phyloP scores from a whole-genome alignment of 2,797 vertebrate genomes.

The Poecilia velifera region DNA sequence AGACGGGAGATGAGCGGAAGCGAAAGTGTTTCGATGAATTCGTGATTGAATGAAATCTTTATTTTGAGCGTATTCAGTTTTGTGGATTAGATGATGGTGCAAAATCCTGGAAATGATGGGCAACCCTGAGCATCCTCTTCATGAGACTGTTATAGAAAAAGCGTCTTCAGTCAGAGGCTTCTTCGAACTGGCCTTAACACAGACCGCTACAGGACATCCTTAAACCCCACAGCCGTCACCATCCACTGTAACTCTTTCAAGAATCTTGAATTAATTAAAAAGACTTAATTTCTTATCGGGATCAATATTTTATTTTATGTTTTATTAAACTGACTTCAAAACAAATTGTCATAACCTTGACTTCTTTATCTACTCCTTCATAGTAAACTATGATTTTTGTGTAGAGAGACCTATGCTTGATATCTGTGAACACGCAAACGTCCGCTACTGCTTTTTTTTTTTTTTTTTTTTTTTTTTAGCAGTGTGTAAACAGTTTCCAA shows the following conservation, averaged over 20 bases:
- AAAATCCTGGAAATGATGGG: background rate
- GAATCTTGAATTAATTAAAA: too few species aligned
- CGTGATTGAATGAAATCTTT: background rate
- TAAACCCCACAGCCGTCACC: background rate
- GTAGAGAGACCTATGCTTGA: background rate
- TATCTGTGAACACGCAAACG: background rate
- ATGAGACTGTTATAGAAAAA: background rate
- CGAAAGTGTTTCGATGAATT: background rate
- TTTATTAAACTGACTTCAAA: too few species aligned
- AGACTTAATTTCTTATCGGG: too few species aligned
- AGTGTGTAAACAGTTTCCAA: slow-evolving; percentile 2
- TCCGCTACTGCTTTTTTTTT: background rate
- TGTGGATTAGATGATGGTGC: background rate
- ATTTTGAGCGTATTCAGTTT: too few species aligned
- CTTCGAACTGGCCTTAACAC: background rate
- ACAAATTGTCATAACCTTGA: background rate
- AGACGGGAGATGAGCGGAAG: background rate
- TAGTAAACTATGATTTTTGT: background rate
- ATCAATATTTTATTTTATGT: too few species aligned
- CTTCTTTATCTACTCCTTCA: background rate
- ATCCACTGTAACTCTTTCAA: too few species aligned
- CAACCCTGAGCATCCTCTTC: background rate
- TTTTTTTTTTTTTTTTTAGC: background rate
- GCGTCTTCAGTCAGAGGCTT: background rate
- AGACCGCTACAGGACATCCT: background rate